Percentiles rank a stretch among this genome's conserved stretches.
Evolutionary conservation across 2,888 invertebrate species (phyloP).

Genomic region (Fragum sueziense): DNA sequence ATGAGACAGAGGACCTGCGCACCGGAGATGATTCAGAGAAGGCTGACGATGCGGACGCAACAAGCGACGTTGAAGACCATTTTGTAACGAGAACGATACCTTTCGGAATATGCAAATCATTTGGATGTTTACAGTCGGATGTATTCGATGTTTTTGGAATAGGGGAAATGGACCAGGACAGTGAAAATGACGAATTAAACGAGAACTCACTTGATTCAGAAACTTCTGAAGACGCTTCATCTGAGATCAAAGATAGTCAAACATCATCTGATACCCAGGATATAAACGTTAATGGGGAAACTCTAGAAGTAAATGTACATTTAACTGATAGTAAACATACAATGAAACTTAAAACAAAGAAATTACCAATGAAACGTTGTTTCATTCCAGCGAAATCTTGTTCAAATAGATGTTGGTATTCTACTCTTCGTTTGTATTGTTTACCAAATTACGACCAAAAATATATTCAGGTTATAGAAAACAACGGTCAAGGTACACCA

Average conservation of each 20-base stretch:
- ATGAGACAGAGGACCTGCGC: neutral
- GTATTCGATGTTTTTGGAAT: slow-evolving; percentile 20
- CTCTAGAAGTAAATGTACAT: neutral
- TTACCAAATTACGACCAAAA: too few relatives aligned
- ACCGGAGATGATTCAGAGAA: too few relatives aligned
- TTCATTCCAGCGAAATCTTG: neutral
- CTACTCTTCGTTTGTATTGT: neutral
- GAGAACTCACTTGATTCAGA: neutral
- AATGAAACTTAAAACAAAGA: neutral
- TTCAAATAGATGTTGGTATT: slow-evolving; percentile 18
- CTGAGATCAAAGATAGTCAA: neutral
- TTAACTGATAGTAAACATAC: neutral
- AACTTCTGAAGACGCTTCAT: neutral
- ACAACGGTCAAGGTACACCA: too few relatives aligned
- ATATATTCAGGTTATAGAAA: too few relatives aligned
- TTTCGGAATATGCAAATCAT: slow-evolving; percentile 42
- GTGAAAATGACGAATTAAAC: neutral
- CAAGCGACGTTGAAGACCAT: neutral
- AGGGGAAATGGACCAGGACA: neutral
- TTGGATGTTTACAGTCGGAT: slow-evolving; percentile 40
- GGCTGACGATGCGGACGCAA: neutral
- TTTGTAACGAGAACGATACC: slow-evolving; percentile 26
- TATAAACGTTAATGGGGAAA: neutral
- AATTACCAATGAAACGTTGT: neutral
- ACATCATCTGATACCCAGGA: neutral